A percentile compares a stretch with the other conserved stretches of the same genome.
Conservation (phyloP, 23 tunicate genomes). For the Ciona savignyi region DNA sequence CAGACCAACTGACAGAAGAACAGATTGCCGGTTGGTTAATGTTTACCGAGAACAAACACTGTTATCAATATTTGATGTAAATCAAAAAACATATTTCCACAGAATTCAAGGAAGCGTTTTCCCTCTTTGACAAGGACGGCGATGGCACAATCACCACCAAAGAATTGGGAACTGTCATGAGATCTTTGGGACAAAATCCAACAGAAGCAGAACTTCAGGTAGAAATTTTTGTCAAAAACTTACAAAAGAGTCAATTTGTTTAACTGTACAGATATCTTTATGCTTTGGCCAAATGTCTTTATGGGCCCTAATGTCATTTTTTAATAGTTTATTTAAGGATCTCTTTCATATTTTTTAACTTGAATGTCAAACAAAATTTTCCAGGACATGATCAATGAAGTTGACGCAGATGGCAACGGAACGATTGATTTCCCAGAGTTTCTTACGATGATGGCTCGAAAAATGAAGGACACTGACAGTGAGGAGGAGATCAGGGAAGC, state of each 20-base stretch:
- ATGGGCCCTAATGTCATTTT: not conserved
- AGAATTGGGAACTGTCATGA: conserved; percentile 96
- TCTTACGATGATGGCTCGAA: conserved; percentile 97
- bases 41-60: not conserved
- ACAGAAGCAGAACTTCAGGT: conserved; percentile 97
- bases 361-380: not conserved
- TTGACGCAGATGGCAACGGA: conserved; percentile 98
- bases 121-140: conserved; percentile 97
- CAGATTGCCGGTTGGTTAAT: conserved; percentile 55
- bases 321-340: not conserved
- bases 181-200: conserved; percentile 96
- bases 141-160: conserved; percentile 98
- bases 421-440: conserved; percentile 96
- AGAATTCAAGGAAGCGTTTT: conserved; percentile 98
- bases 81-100: not conserved
- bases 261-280: too few species aligned
- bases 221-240: not conserved
- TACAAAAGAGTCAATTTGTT: too few species aligned
- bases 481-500: conserved; percentile 97
- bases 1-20: conserved; percentile 79
- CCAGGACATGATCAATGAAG: conserved; percentile 99
- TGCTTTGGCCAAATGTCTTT: conserved; percentile 1
- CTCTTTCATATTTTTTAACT: too few species aligned
- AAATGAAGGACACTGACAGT: conserved; percentile 95
- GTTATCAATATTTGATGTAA: too few species aligned